Evolutionary conservation across 2,797 vertebrate genomes (phyloP), one percentile per base, ranked within the genome.

Genomic region (Threskiornis aethiopicus): DNA sequence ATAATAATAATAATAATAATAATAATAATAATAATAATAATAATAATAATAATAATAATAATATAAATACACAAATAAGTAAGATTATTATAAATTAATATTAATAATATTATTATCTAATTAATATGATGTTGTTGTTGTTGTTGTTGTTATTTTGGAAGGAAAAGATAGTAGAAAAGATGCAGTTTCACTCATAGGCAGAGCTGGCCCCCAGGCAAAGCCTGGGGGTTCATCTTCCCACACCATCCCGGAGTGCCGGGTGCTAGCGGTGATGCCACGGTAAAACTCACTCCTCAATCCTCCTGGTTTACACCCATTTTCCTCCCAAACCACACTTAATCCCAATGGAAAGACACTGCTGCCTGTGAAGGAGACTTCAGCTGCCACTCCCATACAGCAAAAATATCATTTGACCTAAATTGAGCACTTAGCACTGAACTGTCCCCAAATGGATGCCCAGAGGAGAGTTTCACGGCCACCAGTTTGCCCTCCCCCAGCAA

Each of bases 171-270:
- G 33, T 14, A 37, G 35, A 77, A 33, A 64, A 12, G 42, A 49
- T 55, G 55, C 24, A 42, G 24, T 69, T 87, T 69, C 55, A 70
- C 25, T 47, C 39, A 17, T 0, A 26, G 24, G 64, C 26, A 58
- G 29, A 76, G 39, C 66, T 46, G 87, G 16, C 7, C 19, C 44
- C 20, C 22, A 37, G 13, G 16, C 3, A 0, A 75, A 29, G 9
- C 22, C 1, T 3, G 13, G 15, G 24, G 10, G 4, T 49, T 64
- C 26, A 44, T 25, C 44, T 62, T 66, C 47, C 33, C 44, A 26
- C 6, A 0, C 22, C 41, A 18, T 11, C 26, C 58, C 11, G 1
- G 5, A 41, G 21, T 8, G 44, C 28, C 19, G 3, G 28, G 18
- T 39, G 44, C 35, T 25, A 67, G 31, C 6, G 5, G 55, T 1